These are phyloP conservation scores for Pissodes strobi DNA, from an alignment of 1,140 invertebrate genomes.

Conservation along the genomic window DNA sequence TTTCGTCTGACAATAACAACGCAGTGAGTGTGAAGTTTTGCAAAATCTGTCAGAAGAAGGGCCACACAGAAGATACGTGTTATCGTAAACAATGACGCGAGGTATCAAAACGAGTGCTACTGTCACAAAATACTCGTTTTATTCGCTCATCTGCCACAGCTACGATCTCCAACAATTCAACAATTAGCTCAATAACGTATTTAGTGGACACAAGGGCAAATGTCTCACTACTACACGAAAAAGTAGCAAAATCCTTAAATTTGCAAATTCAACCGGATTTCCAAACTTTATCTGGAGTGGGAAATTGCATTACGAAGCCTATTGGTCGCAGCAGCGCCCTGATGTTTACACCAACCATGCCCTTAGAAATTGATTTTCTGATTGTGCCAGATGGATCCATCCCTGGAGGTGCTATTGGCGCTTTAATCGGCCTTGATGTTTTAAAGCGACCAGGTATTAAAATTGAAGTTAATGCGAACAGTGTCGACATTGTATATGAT, in stretches of 20 bases:
- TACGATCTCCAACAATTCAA: not conserved
- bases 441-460: constrained; percentile 4
- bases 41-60: not conserved
- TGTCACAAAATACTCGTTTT: constrained; percentile 2
- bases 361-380: constrained; percentile 2
- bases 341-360: constrained; percentile 3
- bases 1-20: not conserved
- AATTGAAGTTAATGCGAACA: constrained; percentile 1
- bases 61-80: not conserved
- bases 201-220: constrained; percentile 1
- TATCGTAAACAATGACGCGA: constrained; percentile 8
- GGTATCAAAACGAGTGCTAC: constrained; percentile 1
- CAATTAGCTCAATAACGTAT: not conserved
- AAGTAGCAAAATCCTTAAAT: constrained; percentile 2
- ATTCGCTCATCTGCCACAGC: not conserved
- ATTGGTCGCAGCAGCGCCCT: constrained; percentile 1
- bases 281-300: not conserved
- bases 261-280: constrained; percentile 3
- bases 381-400: constrained; percentile 2
- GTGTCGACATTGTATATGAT: not conserved
- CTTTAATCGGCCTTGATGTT: not conserved
- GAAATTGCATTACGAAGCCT: constrained; percentile 5
- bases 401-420: not conserved
- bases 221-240: not conserved
- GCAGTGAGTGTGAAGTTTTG: not conserved